Conservation (phyloP, 2,113 vertebrate species). For the Pluvianellus socialis region DNA sequence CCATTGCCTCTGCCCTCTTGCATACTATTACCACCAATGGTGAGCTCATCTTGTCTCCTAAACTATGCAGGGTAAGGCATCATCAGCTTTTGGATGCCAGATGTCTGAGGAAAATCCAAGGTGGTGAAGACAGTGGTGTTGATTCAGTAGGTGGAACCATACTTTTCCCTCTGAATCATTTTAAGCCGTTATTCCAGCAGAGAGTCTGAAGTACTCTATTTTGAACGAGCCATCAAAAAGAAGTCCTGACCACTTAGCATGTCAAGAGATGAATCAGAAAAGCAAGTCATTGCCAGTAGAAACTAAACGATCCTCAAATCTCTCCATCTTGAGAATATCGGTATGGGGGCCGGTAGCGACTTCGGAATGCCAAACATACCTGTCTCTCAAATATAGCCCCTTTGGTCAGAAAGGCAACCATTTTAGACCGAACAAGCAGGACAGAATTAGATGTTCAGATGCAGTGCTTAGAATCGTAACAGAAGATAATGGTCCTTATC, state of each 20-base stretch:
- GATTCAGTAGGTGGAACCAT: background rate
- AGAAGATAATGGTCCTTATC: background rate
- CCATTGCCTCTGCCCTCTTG: background rate
- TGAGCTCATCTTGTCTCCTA: background rate
- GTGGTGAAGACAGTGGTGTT: background rate
- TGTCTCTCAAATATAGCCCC: background rate
- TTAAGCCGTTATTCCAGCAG: background rate
- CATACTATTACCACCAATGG: background rate
- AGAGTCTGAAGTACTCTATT: background rate
- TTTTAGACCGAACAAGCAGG: background rate
- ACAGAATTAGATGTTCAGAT: background rate
- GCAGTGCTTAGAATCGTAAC: background rate
- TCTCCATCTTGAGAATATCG: background rate
- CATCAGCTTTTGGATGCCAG: background rate
- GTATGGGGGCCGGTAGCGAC: background rate
- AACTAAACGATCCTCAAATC: background rate
- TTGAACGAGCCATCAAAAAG: background rate
- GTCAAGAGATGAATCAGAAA: background rate
- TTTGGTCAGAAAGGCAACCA: background rate
- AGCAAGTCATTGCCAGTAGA: background rate
- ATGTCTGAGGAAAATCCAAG: background rate
- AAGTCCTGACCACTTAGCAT: background rate
- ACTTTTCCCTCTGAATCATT: background rate
- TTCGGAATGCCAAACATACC: background rate
- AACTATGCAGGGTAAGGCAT: background rate